Evolutionary conservation across 2,888 invertebrate genomes (phyloP), one percentile per base, ranked within the genome.

Genomic region (Molanna angustata): DNA sequence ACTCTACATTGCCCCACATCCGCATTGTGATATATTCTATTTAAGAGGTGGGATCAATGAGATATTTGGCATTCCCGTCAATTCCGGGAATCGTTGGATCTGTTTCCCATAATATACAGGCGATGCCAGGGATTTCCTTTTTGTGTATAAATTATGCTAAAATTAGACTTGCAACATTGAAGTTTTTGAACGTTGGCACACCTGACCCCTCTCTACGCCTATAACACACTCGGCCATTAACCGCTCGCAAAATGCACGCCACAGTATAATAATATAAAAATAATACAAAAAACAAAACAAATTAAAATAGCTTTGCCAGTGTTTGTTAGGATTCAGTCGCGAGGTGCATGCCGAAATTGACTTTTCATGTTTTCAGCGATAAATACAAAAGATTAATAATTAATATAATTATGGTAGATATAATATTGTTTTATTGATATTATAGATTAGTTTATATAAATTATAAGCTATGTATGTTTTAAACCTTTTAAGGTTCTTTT

Each of bases 171-270:
- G n/a, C n/a, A n/a, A n/a, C n/a, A 27, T 4, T 11, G 27, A 4
- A 27, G 11, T 7, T 1, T 14, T 17, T 2, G 21, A 27, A 44
- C 11, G 13, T 35, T 9, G 35, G 22, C 22, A 22, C 48, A 48
- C 48, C 48, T 48, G 48, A 48, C 27, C 20, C 16, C 37, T 9
- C 27, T 17, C 20, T 4, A 35, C 42, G n/a, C 4, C 39, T 18
- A 40, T 39, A 35, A 48, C 48, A 39, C 40, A 16, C 32, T 21
- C 48, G 39, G 48, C 27, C 27, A 39, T 27, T 48, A 48, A 17
- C 48, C 46, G 46, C 20, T 17, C 44, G 31, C 16, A 9, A 16
- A 27, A 16, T 44, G 16, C 9, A 33, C 32, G 17, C 33, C 22
- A n/a, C n/a, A n/a, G n/a, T n/a, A n/a, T n/a, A n/a, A n/a, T n/a